Base-by-base conservation (phyloP, 2,797 vertebrate species). In the Acrocephalus scirpaceus region DNA sequence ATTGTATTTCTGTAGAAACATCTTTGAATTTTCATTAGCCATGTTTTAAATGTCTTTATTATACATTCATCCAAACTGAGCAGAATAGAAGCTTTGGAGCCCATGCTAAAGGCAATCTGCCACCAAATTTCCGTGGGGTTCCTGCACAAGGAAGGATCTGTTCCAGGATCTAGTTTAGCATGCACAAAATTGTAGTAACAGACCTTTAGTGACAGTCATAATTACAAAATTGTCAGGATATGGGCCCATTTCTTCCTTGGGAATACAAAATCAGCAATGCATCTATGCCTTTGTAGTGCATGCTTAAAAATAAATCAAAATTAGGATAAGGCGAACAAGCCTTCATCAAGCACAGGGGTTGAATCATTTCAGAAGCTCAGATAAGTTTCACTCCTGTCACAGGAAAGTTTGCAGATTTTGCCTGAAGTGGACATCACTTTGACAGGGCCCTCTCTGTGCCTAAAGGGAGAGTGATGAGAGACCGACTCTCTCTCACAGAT, bases 161-260 rank as follows among this genome's bases (percentile, higher is more conserved):
- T 83, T 84, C 56, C 62, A 90, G 62, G 47, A 84, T 64, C 67
- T 57, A 50, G 57, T 86, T 86, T 53, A 84, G 76, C 58, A 57
- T 40, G 62, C 13, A 4, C 61, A 78, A 89, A 93, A 94, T 78
- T 82, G 42, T 38, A 58, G 30, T 45, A 92, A 81, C 45, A 78
- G 83, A 91, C 91, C 65, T 91, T 91, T 64, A 90, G 42, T 69
- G 69, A 88, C 69, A 85, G 77, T 34, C 60, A 47, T 70, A 90
- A 94, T 84, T 95, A 89, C 64, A 80, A 83, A 91, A 89, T 85
- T 91, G 82, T 67, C 77, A 95, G 71, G 72, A 95, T 57, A 50
- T 0, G 4, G 44, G 60, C 66, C 91, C 45, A 44, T 86, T 84
- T 92, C 71, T 90, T 81, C 80, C 84, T 11, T 76, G 15, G 71